These are phyloP conservation scores for Drosophila setosimentum DNA, from an alignment of 2,888 invertebrate genomes.

Conservation along the genomic window DNA sequence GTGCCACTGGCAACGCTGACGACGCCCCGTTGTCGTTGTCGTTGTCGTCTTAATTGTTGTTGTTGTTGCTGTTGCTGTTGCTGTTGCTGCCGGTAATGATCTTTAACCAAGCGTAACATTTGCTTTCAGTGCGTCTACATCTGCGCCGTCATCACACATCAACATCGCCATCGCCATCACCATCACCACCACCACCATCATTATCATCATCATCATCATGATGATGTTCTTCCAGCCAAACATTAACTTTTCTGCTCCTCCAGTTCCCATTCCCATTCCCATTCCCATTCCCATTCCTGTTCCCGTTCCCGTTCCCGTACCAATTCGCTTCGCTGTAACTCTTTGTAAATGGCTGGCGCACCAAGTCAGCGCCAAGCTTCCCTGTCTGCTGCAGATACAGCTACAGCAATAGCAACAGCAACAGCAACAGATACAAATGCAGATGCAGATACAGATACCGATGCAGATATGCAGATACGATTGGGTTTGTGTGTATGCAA, in stretches of 20 bases:
- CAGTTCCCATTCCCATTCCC: constrained; percentile 8
- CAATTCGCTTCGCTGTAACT: background rate
- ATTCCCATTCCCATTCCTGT: background rate
- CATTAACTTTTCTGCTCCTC: constrained; percentile 51
- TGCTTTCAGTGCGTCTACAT: constrained; percentile 82
- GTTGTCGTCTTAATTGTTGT: constrained; percentile 29
- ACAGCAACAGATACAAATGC: constrained; percentile 17
- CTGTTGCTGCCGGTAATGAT: constrained; percentile 80
- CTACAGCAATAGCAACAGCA: background rate
- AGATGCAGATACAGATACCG: constrained; percentile 19
- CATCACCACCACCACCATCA: constrained; percentile 37
- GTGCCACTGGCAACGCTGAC: constrained; percentile 62
- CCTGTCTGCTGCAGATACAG: constrained; percentile 19
- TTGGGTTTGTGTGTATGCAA: constrained; percentile 43
- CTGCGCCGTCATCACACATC: constrained; percentile 80
- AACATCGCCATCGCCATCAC: constrained; percentile 29
- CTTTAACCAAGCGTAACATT: constrained; percentile 82
- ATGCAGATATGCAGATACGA: constrained; percentile 1
- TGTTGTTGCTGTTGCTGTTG: constrained; percentile 31
- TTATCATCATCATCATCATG: constrained; percentile 9
- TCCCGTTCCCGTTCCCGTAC: background rate
- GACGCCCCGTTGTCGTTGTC: constrained; percentile 50
- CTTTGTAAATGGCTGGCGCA: constrained; percentile 37
- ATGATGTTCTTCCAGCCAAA: constrained; percentile 44
- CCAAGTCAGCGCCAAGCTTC: constrained; percentile 44